Conservation (phyloP, 1,140 invertebrate genomes). For the Sipha flava region DNA sequence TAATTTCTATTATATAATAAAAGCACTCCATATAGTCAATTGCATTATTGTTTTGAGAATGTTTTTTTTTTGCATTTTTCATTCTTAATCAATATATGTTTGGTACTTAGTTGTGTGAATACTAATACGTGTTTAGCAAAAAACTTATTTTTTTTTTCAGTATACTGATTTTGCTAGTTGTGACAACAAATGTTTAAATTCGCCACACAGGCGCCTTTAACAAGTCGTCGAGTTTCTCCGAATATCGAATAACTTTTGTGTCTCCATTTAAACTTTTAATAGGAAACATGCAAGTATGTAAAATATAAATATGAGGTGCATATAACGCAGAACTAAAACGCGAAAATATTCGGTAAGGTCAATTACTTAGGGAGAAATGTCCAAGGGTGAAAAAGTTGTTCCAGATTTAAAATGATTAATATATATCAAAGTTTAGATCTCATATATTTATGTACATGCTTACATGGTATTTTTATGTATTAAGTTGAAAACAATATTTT, state of each 20-base stretch:
- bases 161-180: not conserved
- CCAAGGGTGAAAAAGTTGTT: not conserved
- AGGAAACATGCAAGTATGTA: not conserved
- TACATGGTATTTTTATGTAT: not conserved
- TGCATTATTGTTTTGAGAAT: too few species aligned
- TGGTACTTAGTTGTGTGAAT: too few species aligned
- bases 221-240: not conserved
- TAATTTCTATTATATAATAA: too few species aligned
- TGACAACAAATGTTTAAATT: not conserved
- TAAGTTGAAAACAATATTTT: not conserved
- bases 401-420: not conserved
- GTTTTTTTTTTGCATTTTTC: too few species aligned
- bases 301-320: constrained; percentile 6
- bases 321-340: not conserved
- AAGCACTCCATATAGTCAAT: too few species aligned
- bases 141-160: not conserved
- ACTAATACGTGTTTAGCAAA: too few species aligned
- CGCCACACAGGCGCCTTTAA: not conserved
- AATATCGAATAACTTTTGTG: not conserved
- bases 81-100: too few species aligned
- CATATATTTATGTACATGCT: not conserved
- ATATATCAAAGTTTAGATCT: not conserved
- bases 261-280: not conserved
- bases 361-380: not conserved
- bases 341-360: not conserved